Conservation (phyloP, 30 jellyfish, hydroid and myxozoan genomes). For the Chrysaora quinquecirrha region DNA sequence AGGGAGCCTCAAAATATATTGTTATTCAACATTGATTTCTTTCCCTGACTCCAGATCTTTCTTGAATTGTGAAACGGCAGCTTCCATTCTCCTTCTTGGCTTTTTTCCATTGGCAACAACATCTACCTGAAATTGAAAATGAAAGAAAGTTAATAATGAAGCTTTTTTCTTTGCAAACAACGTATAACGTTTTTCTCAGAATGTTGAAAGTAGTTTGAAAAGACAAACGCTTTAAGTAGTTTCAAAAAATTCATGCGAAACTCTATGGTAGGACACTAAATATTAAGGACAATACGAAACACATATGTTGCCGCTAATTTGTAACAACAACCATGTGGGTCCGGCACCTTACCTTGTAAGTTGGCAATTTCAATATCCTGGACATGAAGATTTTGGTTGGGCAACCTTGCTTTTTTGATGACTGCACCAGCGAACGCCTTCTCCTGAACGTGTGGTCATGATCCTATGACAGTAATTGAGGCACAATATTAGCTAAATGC, state of each 20-base stretch:
- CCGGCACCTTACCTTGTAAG: conserved; percentile 10
- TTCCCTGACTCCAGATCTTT: conserved; percentile 10
- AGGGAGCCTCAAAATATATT: conserved; percentile 22
- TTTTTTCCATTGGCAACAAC: neutral
- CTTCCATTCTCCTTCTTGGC: conserved; percentile 5
- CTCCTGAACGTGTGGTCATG: conserved; percentile 20
- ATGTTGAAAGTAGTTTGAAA: no score
- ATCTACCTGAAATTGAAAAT: neutral
- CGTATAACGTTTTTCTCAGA: neutral
- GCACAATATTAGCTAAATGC: no score
- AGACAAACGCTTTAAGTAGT: no score
- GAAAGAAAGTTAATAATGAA: neutral
- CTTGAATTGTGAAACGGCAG: neutral
- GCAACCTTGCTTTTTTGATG: conserved; percentile 60
- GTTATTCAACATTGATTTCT: conserved; percentile 5
- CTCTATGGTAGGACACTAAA: neutral
- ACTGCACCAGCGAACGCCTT: conserved; percentile 2
- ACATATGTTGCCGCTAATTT: neutral
- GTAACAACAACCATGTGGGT: neutral
- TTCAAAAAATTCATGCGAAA: no score
- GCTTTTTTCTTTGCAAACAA: neutral
- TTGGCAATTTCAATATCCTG: conserved; percentile 36
- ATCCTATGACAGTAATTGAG: neutral
- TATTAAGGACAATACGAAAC: neutral
- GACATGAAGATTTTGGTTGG: conserved; percentile 36